A percentile compares a stretch with the other conserved stretches of the same genome.
phyloP scores from a whole-genome alignment of 2,888 invertebrate species.

The Pseudanteris insignis region DNA sequence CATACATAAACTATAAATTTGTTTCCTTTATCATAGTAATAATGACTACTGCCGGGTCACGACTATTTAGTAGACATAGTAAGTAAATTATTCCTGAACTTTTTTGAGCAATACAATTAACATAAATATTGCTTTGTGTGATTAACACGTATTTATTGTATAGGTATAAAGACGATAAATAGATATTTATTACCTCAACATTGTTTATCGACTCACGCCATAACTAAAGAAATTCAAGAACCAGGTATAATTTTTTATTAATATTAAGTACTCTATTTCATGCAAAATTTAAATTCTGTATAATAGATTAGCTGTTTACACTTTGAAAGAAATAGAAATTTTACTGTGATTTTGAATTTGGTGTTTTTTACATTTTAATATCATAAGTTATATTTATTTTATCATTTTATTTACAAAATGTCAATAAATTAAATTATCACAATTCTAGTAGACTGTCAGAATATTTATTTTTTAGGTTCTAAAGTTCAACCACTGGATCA shows the following conservation, averaged over 20 bases:
- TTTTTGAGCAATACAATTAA: too few species aligned
- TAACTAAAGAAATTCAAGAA: not conserved
- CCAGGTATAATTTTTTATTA: not conserved
- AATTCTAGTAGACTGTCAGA: too few species aligned
- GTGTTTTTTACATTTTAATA: too few species aligned
- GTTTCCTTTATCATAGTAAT: not conserved
- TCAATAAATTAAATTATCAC: not conserved
- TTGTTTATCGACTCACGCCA: not conserved
- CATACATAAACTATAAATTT: too few species aligned
- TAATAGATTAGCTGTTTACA: too few species aligned
- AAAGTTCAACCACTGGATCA: constrained; percentile 67
- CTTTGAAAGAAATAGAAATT: too few species aligned
- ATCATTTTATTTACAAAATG: too few species aligned
- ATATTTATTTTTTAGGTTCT: constrained; percentile 24
- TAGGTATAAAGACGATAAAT: not conserved
- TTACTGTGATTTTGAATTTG: too few species aligned
- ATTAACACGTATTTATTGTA: not conserved
- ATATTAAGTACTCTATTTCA: not conserved
- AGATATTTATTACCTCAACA: not conserved
- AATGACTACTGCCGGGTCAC: constrained; percentile 1
- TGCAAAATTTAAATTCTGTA: not conserved
- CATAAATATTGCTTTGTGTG: not conserved
- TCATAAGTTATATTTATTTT: too few species aligned
- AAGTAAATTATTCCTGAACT: not conserved
- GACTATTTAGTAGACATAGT: constrained; percentile 2